Evolutionary conservation across 2,888 invertebrate genomes (phyloP).

Genomic region (Oligia latruncula): DNA sequence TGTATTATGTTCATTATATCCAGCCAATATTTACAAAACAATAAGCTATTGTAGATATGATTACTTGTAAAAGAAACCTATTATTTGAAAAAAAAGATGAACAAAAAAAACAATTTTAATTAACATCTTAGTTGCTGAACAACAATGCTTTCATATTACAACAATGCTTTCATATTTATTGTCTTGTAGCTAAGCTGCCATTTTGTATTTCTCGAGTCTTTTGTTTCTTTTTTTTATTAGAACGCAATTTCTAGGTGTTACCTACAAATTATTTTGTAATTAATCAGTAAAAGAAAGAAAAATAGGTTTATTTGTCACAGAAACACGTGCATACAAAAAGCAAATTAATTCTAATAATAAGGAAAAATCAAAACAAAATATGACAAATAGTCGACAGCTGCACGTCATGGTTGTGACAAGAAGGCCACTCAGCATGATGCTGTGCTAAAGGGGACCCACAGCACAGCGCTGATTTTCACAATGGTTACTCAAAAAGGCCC

Average conservation of each 20-base stretch:
- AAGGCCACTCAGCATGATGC: too few species aligned
- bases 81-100: neutral
- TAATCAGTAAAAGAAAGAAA: neutral
- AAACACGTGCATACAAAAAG: too few species aligned
- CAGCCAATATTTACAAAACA: neutral
- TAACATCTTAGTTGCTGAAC: slow-evolving; percentile 1
- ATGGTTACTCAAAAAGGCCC: too few species aligned
- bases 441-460: too few species aligned
- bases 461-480: too few species aligned
- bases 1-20: neutral
- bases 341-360: too few species aligned
- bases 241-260: neutral
- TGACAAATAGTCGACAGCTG: too few species aligned
- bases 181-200: slow-evolving; percentile 2
- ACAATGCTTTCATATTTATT: slow-evolving; percentile 25
- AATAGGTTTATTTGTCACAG: too few species aligned
- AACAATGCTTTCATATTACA: slow-evolving; percentile 31
- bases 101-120: slow-evolving; percentile 23
- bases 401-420: too few species aligned
- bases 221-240: slow-evolving; percentile 5
- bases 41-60: neutral
- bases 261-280: neutral
- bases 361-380: too few species aligned
- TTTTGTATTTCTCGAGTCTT: slow-evolving; percentile 9
- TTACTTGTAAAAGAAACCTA: neutral